phyloP scores from a whole-genome alignment of 2,888 invertebrate species.

The Automeris io region DNA sequence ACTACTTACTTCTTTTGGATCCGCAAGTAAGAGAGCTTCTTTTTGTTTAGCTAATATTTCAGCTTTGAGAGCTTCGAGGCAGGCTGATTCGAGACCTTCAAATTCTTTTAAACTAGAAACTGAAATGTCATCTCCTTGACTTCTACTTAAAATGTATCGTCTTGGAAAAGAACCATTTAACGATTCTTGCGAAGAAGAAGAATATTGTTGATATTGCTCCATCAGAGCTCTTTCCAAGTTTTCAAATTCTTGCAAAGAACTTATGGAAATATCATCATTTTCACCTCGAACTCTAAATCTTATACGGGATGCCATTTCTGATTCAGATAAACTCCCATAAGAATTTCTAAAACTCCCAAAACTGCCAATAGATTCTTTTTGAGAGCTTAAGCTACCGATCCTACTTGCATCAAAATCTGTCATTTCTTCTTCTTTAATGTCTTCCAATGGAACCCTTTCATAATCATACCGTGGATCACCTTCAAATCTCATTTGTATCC shows the following conservation, averaged over 20 bases:
- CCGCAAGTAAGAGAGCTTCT: slow-evolving; percentile 83
- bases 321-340: slow-evolving; percentile 94
- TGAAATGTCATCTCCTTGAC: slow-evolving; percentile 91
- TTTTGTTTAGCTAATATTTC: slow-evolving; percentile 91
- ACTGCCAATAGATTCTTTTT: slow-evolving; percentile 87
- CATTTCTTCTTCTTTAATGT: slow-evolving; percentile 94
- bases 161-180: slow-evolving; percentile 88
- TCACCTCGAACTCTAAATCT: slow-evolving; percentile 91
- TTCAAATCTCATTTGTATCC: slow-evolving; percentile 94
- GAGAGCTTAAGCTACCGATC: slow-evolving; percentile 86
- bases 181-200: slow-evolving; percentile 91
- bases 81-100: slow-evolving; percentile 93
- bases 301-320: slow-evolving; percentile 89
- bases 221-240: slow-evolving; percentile 90
- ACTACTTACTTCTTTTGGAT: slow-evolving; percentile 69
- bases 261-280: slow-evolving; percentile 94
- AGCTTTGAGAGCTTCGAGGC: slow-evolving; percentile 88
- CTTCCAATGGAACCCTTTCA: slow-evolving; percentile 89
- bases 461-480: slow-evolving; percentile 87
- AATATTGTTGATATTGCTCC: slow-evolving; percentile 84
- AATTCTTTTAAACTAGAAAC: slow-evolving; percentile 93
- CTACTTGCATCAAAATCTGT: slow-evolving; percentile 89
- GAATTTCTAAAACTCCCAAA: slow-evolving; percentile 91
- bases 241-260: slow-evolving; percentile 96
- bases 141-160: slow-evolving; percentile 82